These are phyloP conservation scores for Pluvialis apricaria DNA, from an alignment of 2,113 vertebrate species.

Conservation along the genomic window DNA sequence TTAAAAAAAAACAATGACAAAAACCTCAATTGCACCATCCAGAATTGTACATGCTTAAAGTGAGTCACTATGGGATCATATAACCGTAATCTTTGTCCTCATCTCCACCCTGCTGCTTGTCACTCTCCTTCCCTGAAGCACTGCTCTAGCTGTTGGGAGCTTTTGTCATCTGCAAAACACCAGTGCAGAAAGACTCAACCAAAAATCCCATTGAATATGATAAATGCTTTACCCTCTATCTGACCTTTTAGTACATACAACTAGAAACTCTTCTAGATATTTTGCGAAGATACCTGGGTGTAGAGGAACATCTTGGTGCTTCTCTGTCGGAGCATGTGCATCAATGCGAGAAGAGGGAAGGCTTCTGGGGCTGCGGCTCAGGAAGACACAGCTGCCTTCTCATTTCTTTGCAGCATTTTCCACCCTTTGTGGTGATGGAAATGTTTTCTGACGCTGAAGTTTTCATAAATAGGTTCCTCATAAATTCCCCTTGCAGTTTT, in stretches of 20 bases:
- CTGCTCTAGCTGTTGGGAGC: neutral
- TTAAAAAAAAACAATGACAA: neutral
- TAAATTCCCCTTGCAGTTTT: neutral
- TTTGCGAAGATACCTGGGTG: neutral
- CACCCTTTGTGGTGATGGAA: neutral
- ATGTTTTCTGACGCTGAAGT: neutral
- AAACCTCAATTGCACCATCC: conserved; percentile 8
- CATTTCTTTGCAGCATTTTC: neutral
- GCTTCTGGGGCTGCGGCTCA: rapidly evolving
- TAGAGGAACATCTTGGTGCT: neutral
- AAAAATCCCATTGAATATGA: neutral
- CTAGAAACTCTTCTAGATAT: neutral
- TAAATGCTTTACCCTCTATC: neutral
- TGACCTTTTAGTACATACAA: neutral
- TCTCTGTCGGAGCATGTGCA: neutral
- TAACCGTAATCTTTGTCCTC: neutral
- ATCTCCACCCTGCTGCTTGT: conserved; percentile 1
- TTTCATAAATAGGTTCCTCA: neutral
- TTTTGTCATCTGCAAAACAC: neutral
- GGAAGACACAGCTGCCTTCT: neutral
- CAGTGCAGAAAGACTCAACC: neutral
- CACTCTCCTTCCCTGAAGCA: neutral
- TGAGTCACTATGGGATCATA: neutral
- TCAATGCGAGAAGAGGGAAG: neutral
- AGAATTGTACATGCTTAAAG: neutral